Evolutionary conservation across 2,113 vertebrate species (phyloP).

Genomic region (Hypocryptadius cinnamomeus): DNA sequence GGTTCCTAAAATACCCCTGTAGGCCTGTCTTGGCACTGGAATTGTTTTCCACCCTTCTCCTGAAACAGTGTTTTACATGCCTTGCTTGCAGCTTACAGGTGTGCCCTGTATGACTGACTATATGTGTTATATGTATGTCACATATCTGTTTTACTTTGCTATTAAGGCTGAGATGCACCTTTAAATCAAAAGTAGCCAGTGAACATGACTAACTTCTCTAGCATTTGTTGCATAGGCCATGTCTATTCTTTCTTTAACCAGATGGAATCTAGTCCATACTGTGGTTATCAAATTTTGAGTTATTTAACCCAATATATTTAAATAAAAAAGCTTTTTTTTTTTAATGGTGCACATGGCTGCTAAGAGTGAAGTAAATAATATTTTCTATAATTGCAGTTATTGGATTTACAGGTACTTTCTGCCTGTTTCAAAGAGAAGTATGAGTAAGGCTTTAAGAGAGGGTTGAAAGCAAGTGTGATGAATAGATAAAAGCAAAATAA

Average conservation of each 20-base stretch:
- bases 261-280: not conserved
- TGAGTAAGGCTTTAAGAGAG: conserved; percentile 19
- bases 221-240: not conserved
- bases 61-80: not conserved
- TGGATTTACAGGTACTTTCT: not conserved
- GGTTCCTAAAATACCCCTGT: not conserved
- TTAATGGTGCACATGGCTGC: not conserved
- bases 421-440: not conserved
- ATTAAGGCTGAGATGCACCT: not conserved
- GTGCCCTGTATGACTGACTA: not conserved
- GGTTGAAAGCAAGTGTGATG: conserved; percentile 19
- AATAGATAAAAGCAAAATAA: conserved; percentile 26
- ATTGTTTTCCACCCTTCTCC: not conserved
- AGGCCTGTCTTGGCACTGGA: not conserved
- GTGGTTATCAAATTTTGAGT: not conserved
- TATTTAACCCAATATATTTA: not conserved
- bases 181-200: not conserved
- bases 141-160: not conserved
- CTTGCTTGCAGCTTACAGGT: not conserved
- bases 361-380: not conserved
- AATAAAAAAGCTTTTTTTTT: not conserved
- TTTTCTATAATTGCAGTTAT: not conserved
- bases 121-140: not conserved
- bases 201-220: not conserved
- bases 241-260: not conserved